These are phyloP conservation scores for Hanleya hanleyi DNA, from an alignment of 2,888 invertebrate species.

Conservation along the genomic window DNA sequence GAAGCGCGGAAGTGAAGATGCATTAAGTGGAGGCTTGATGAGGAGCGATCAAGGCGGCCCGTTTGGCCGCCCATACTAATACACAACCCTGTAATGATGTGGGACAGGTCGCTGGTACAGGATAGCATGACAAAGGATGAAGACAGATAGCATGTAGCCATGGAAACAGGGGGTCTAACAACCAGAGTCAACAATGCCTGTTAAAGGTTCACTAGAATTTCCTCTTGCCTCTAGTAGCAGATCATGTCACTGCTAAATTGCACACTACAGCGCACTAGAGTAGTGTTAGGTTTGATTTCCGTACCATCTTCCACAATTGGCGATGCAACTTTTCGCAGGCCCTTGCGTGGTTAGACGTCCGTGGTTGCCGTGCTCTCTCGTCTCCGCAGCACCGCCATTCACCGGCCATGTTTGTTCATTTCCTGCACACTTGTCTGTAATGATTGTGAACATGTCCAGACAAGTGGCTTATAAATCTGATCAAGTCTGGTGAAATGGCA, in stretches of 20 bases:
- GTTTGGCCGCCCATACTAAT: conserved; percentile 3
- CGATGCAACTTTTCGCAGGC: not conserved
- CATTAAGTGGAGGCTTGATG: not conserved
- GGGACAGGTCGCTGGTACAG: not conserved
- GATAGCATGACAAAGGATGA: not conserved
- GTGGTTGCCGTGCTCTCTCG: too few species aligned
- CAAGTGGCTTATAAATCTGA: not conserved
- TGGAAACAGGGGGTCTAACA: not conserved
- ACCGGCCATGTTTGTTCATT: conserved; percentile 7
- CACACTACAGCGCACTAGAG: not conserved
- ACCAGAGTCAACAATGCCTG: conserved; percentile 1
- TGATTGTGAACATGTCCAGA: conserved; percentile 1
- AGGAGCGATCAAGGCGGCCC: not conserved
- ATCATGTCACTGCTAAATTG: conserved; percentile 7
- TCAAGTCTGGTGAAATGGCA: too few species aligned
- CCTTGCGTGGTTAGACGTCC: too few species aligned
- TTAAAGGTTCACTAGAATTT: conserved; percentile 5
- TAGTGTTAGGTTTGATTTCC: conserved; percentile 12
- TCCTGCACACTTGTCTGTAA: conserved; percentile 6
- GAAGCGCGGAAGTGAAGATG: conserved; percentile 6
- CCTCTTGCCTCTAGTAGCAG: conserved; percentile 1
- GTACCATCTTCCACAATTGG: conserved; percentile 2
- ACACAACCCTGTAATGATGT: not conserved
- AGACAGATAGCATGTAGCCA: conserved; percentile 2
- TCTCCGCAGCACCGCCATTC: not conserved